Conservation (phyloP, 1,140 invertebrate species). For the Aphelinus atriplicis region DNA sequence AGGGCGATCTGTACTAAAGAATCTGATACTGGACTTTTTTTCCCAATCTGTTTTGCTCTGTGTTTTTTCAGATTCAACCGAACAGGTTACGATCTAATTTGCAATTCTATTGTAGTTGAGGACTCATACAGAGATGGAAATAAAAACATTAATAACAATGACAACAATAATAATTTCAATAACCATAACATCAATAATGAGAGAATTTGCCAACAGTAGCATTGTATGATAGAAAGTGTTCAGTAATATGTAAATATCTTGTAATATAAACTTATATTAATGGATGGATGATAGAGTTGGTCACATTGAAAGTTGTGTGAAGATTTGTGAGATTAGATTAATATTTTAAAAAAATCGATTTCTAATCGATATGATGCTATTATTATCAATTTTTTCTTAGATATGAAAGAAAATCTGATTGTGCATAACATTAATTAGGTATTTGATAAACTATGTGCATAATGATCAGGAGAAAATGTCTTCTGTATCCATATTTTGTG, state of each 20-base stretch:
- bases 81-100: conserved; percentile 84
- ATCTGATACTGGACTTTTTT: conserved; percentile 84
- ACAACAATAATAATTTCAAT: conserved; percentile 29
- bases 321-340: neutral
- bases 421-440: neutral
- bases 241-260: conserved; percentile 31
- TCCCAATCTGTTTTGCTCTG: conserved; percentile 83
- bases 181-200: conserved; percentile 38
- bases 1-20: conserved; percentile 81
- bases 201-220: conserved; percentile 44
- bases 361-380: neutral
- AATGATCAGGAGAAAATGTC: no score
- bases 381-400: neutral
- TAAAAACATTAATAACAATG: conserved; percentile 48
- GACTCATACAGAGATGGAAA: conserved; percentile 59
- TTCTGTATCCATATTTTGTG: no score
- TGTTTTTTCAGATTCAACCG: conserved; percentile 86
- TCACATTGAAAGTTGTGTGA: neutral
- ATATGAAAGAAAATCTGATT: neutral
- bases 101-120: conserved; percentile 87
- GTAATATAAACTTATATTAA: conserved; percentile 27
- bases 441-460: neutral
- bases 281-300: neutral
- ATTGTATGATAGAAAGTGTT: neutral
- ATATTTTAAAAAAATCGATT: neutral